Evolutionary conservation across 1,140 invertebrate species (phyloP).

Genomic region (Cyclina sinensis): DNA sequence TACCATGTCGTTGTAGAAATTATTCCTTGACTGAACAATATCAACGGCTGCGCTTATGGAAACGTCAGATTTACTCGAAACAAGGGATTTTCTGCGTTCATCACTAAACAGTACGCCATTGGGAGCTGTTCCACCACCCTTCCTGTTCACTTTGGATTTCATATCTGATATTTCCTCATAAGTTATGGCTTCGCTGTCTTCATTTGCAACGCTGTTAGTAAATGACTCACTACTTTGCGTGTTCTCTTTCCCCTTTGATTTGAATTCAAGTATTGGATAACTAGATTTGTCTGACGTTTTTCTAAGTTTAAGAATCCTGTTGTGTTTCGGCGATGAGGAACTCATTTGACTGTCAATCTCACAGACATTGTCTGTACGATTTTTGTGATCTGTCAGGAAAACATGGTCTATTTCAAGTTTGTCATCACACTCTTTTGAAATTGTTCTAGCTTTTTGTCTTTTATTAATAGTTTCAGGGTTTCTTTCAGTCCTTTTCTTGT

Average conservation of each 20-base stretch:
- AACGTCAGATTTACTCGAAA: background rate
- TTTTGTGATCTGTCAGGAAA: background rate
- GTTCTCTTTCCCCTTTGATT: background rate
- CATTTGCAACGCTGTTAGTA: background rate
- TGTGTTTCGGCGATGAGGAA: background rate
- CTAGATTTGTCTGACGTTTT: background rate
- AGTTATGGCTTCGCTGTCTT: background rate
- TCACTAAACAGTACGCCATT: background rate
- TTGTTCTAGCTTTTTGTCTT: background rate
- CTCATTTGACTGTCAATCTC: background rate
- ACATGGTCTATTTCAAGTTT: background rate
- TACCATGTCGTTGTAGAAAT: background rate
- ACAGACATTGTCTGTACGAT: background rate
- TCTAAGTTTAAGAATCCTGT: background rate
- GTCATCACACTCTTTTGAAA: background rate
- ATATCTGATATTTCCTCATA: background rate
- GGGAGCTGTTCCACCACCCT: background rate
- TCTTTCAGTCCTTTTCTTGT: background rate
- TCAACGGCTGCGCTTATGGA: slow-evolving; percentile 4
- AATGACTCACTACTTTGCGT: background rate
- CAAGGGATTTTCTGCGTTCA: background rate
- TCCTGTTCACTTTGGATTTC: background rate
- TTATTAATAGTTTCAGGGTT: background rate
- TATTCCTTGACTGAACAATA: background rate
- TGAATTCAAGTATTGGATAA: background rate